Evolutionary conservation across 2,888 invertebrate species (phyloP), one percentile per base, ranked within the genome.

Genomic region (Lithophane leautieri): DNA sequence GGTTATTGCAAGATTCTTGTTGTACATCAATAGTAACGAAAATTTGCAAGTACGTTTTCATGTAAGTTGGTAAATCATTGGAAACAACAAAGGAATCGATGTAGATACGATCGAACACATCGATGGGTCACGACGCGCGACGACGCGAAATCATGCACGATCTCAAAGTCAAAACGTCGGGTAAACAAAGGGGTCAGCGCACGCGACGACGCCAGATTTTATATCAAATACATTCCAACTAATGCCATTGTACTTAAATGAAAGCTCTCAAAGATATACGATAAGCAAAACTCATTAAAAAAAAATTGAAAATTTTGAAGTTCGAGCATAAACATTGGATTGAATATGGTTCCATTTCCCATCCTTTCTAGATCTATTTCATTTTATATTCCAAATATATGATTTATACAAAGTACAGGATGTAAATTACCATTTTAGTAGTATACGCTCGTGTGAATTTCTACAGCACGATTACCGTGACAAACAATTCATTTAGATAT

Each of bases 111-210:
- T 76, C 74, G 66, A 79, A 79, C 77, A 85, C 76, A 69, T 69
- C 82, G 77, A 72, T 81, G 69, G 74, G 77, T 79, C 72, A 79
- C 77, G 78, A 83, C 73, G 34, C 34, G 34, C 34, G 34, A 34
- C 34, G 72, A 76, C 62, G 67, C 70, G 73, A 84, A 84, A 82
- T 69, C 76, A 82, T 73, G 76, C 73, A 79, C 78, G 72, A 76
- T 82, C 72, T 73, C 76, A 83, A 87, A 88, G 83, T 86, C 83
- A 88, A 86, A 90, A 84, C 73, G 68, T 77, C 69, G 74, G 71
- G 81, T 84, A 88, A 88, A 88, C 88, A 89, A 84, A 87, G 70
- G 85, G 90, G 89, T 90, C 88, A 90, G 78, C 82, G 89, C 73
- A 85, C 90, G 85, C 81, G 73, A 73, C 63, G 76, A 77, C 78